A percentile compares a stretch with the other conserved stretches of the same genome.
Evolutionary conservation across 2,888 invertebrate genomes (phyloP).

Genomic region (Glyphotaelius pellucidus): DNA sequence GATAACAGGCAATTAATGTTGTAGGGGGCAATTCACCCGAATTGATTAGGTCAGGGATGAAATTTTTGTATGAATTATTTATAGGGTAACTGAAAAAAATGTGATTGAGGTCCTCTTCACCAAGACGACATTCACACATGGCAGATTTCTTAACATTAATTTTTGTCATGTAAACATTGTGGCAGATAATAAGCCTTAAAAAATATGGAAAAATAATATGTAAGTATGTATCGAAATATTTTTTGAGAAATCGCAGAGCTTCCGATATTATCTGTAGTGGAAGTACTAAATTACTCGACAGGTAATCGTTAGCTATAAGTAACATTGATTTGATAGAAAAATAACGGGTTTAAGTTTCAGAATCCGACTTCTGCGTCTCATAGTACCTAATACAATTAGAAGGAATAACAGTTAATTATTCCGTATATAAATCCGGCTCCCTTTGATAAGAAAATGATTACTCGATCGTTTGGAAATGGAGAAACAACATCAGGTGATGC

Average conservation of each 20-base stretch:
- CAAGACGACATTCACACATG: no score
- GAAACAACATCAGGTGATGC: background rate
- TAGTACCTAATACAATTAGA: background rate
- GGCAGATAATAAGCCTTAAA: no score
- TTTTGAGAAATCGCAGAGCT: background rate
- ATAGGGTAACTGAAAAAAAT: no score
- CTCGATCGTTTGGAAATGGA: background rate
- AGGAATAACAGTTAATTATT: background rate
- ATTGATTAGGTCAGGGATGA: no score
- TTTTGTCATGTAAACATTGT: no score
- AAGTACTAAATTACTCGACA: background rate
- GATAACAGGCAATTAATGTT: no score
- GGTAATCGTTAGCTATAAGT: background rate
- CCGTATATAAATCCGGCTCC: background rate
- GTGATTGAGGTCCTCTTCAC: no score
- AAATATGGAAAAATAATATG: no score
- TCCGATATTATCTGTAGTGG: background rate
- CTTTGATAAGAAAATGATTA: background rate
- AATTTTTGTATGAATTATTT: no score
- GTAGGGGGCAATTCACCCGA: no score
- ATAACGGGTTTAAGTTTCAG: constrained; percentile 4
- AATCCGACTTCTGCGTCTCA: background rate
- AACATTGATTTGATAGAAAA: constrained; percentile 29
- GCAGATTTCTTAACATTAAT: no score
- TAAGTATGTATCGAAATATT: no score